phyloP scores from a whole-genome alignment of 2,797 vertebrate genomes.

The Premnoplex brunnescens region DNA sequence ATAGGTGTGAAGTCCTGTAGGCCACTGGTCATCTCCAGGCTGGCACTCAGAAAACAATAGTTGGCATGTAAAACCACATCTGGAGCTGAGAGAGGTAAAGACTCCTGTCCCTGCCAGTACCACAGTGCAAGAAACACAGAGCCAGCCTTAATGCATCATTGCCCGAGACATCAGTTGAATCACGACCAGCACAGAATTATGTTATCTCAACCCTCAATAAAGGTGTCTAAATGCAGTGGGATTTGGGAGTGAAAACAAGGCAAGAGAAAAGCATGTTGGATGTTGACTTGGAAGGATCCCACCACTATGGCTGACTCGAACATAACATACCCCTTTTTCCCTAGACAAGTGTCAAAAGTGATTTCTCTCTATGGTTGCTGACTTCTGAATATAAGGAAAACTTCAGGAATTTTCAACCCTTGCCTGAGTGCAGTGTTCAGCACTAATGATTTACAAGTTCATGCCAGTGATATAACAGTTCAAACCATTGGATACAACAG shows the following conservation, averaged over 20 bases:
- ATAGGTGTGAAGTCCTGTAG: neutral
- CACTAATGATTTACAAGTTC: neutral
- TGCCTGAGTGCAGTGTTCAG: neutral
- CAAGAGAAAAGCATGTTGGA: neutral
- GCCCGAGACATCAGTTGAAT: neutral
- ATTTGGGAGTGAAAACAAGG: neutral
- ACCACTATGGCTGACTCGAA: neutral
- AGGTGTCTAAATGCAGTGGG: neutral
- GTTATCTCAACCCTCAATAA: neutral
- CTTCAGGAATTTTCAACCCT: neutral
- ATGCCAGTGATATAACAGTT: neutral
- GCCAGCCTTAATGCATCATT: neutral
- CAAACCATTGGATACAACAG: neutral
- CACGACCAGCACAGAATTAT: neutral
- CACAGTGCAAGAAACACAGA: neutral
- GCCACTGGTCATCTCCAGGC: neutral
- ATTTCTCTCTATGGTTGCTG: neutral
- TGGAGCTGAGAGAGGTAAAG: neutral
- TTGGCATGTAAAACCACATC: neutral
- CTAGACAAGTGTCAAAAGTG: neutral
- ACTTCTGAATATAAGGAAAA: neutral
- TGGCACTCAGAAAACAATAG: neutral
- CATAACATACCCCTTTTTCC: neutral
- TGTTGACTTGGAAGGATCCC: neutral
- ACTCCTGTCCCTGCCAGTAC: neutral